These are phyloP conservation scores for Octomys mimax DNA, from an alignment of 2,797 vertebrate genomes.

Conservation along the genomic window DNA sequence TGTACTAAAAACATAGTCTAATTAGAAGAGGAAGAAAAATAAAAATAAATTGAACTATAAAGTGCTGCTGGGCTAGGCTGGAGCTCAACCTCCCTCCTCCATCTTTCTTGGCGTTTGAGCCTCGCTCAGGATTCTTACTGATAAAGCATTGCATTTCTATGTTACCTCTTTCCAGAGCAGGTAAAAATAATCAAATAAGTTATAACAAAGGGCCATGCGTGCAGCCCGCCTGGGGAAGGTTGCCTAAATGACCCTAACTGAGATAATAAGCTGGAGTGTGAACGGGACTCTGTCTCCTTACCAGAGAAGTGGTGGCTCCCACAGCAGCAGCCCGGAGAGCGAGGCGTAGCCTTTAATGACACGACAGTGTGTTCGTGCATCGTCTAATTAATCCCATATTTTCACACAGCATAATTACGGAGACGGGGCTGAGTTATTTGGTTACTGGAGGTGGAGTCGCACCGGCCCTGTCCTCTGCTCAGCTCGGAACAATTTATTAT, in stretches of 20 bases:
- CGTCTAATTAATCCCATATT: conserved; percentile 97
- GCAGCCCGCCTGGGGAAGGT: conserved; percentile 90
- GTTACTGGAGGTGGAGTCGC: conserved; percentile 91
- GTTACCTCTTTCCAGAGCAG: conserved; percentile 72
- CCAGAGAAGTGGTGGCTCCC: conserved; percentile 86
- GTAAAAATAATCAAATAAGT: conserved; percentile 86
- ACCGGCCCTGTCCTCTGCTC: conserved; percentile 89
- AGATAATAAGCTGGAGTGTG: conserved; percentile 94
- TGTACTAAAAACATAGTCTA: background rate
- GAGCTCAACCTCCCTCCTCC: background rate
- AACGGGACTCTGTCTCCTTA: conserved; percentile 94
- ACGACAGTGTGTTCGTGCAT: conserved; percentile 94
- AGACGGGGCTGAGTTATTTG: conserved; percentile 92
- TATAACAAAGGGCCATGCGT: conserved; percentile 85
- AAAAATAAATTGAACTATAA: conserved; percentile 69
- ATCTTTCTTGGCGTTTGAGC: background rate
- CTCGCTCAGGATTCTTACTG: background rate
- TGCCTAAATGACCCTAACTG: conserved; percentile 95
- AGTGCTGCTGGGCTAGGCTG: background rate
- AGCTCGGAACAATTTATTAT: conserved; percentile 94
- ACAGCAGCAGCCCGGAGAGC: conserved; percentile 84
- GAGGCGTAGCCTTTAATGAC: conserved; percentile 94
- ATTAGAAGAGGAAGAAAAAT: background rate
- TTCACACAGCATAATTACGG: conserved; percentile 95
- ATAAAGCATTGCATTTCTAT: conserved; percentile 37